Conservation (phyloP, 2,888 invertebrate species). For the Lottia scabra region DNA sequence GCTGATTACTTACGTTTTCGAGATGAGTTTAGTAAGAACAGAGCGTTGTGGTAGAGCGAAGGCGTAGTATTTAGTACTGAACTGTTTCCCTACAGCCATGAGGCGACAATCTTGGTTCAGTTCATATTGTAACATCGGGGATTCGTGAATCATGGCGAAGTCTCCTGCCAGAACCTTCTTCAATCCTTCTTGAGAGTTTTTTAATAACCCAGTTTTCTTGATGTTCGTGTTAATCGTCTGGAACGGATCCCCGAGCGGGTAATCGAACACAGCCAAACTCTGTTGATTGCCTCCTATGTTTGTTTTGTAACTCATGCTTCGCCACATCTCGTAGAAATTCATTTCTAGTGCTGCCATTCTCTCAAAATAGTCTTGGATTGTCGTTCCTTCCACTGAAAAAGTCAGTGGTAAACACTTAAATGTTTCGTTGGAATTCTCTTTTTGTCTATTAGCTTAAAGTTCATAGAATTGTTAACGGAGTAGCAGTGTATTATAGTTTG, state of each 20-base stretch:
- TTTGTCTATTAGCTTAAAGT: no score
- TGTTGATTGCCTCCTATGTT: constrained; percentile 11
- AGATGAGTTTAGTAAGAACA: constrained; percentile 34
- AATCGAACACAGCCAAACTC: constrained; percentile 71
- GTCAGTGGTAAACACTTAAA: no score
- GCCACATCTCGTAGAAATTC: constrained; percentile 46
- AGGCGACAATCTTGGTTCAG: constrained; percentile 42
- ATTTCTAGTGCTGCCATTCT: constrained; percentile 43
- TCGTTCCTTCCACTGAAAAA: constrained; percentile 24
- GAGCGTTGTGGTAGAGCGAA: constrained; percentile 47
- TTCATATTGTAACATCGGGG: constrained; percentile 49
- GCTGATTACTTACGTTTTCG: constrained; percentile 29
- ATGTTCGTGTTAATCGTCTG: constrained; percentile 85
- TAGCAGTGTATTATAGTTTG: no score
- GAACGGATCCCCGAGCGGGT: constrained; percentile 91
- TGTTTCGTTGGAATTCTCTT: no score
- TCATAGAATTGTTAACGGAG: no score
- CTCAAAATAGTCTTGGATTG: constrained; percentile 37
- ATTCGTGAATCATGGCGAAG: constrained; percentile 49
- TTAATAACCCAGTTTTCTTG: constrained; percentile 81
- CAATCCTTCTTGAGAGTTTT: constrained; percentile 81
- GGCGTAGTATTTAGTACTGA: constrained; percentile 51
- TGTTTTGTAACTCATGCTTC: constrained; percentile 43
- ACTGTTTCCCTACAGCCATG: constrained; percentile 43
- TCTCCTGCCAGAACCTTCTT: constrained; percentile 72